Evolutionary conservation across 2,888 invertebrate species (phyloP).

Genomic region (Mythimna vitellina): DNA sequence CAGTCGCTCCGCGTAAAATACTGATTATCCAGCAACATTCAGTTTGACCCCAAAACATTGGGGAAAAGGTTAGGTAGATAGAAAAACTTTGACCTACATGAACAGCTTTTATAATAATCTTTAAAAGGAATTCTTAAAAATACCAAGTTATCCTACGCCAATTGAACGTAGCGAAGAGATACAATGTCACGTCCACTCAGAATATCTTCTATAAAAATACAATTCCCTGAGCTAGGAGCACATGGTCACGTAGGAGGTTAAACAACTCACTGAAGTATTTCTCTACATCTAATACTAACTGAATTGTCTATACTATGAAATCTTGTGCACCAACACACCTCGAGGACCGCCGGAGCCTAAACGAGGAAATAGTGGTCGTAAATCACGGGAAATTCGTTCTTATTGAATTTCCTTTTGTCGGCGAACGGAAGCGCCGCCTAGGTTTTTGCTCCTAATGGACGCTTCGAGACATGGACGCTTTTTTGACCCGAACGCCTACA

Average conservation of each 20-base stretch:
- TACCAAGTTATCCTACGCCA: constrained; percentile 10
- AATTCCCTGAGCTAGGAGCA: constrained; percentile 35
- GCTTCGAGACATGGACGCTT: constrained; percentile 77
- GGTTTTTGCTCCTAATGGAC: constrained; percentile 85
- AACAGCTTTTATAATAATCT: constrained; percentile 5
- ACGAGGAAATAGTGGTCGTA: constrained; percentile 90
- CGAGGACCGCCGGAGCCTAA: constrained; percentile 82
- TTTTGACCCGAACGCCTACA: constrained; percentile 64
- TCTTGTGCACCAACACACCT: constrained; percentile 82
- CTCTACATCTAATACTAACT: constrained; percentile 57
- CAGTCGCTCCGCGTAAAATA: no score
- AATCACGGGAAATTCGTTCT: constrained; percentile 89
- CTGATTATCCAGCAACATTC: no score
- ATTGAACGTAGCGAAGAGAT: constrained; percentile 30
- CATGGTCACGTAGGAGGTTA: constrained; percentile 35
- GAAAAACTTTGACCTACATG: not conserved
- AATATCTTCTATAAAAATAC: constrained; percentile 46
- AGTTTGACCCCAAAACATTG: no score
- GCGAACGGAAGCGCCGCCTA: constrained; percentile 81
- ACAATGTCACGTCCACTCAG: constrained; percentile 46
- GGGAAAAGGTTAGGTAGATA: no score
- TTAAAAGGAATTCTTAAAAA: constrained; percentile 23
- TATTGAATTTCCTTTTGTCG: constrained; percentile 90
- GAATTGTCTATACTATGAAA: constrained; percentile 83
- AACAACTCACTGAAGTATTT: constrained; percentile 44